phyloP scores from a whole-genome alignment of 2,113 vertebrate species.

The Ctenodactylus gundi region DNA sequence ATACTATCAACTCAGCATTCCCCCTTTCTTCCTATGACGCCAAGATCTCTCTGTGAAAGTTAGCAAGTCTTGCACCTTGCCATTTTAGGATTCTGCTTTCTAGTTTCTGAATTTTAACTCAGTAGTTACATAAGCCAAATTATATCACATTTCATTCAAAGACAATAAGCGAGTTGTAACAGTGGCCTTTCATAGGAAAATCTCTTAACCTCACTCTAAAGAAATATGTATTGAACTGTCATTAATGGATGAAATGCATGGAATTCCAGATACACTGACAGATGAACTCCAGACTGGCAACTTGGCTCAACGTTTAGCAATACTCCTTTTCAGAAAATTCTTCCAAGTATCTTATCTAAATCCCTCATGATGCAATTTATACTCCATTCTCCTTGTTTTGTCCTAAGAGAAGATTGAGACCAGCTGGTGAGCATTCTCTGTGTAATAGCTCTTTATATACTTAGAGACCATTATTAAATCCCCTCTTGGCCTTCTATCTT shows the following conservation, averaged over 20 bases:
- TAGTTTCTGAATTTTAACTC: constrained; percentile 26
- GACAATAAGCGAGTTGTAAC: neutral
- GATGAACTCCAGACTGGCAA: neutral
- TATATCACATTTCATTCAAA: neutral
- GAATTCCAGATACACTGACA: neutral
- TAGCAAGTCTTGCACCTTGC: neutral
- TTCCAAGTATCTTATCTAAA: constrained; percentile 50
- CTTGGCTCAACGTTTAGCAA: constrained; percentile 3
- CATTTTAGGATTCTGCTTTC: neutral
- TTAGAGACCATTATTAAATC: constrained; percentile 67
- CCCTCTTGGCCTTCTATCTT: constrained; percentile 58
- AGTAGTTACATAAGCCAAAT: neutral
- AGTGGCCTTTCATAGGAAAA: neutral
- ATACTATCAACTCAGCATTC: neutral
- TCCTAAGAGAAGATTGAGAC: constrained; percentile 57
- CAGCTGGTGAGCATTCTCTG: constrained; percentile 62
- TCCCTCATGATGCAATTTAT: constrained; percentile 43
- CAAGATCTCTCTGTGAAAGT: neutral
- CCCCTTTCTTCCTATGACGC: neutral
- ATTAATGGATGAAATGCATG: neutral
- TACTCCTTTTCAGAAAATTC: constrained; percentile 6
- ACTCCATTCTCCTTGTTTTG: constrained; percentile 54
- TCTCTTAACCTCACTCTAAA: neutral
- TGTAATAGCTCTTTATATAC: constrained; percentile 61
- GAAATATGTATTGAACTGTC: neutral